Conservation (phyloP, 2,797 vertebrate genomes). For the Sebastes aleutianus region DNA sequence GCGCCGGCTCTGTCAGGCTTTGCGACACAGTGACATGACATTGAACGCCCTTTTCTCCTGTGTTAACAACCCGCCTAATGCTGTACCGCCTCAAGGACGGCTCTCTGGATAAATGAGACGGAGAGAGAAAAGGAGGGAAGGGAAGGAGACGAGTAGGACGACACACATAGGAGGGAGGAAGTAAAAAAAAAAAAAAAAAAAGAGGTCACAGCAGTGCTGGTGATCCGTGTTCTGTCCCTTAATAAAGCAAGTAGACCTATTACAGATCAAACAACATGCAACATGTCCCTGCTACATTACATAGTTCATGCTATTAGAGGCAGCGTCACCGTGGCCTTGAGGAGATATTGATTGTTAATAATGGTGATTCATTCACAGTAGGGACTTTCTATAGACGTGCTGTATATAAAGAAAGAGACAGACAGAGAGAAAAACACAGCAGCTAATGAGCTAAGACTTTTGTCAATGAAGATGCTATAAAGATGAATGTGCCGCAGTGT, state of each 20-base stretch:
- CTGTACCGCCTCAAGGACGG: slow-evolving; percentile 72
- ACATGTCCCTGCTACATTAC: slow-evolving; percentile 37
- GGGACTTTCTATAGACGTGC: neutral
- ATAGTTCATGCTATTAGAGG: slow-evolving; percentile 30
- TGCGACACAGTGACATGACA: slow-evolving; percentile 77
- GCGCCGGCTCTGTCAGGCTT: slow-evolving; percentile 63
- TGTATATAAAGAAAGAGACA: slow-evolving; percentile 12
- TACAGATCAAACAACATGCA: slow-evolving; percentile 54
- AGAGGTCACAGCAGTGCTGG: slow-evolving; percentile 45
- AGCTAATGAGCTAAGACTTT: neutral
- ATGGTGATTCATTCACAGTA: slow-evolving; percentile 22
- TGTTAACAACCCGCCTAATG: slow-evolving; percentile 70
- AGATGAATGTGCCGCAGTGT: neutral
- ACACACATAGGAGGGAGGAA: neutral
- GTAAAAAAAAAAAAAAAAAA: neutral
- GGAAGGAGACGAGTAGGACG: slow-evolving; percentile 25
- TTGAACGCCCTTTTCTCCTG: slow-evolving; percentile 74
- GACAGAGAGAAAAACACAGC: neutral
- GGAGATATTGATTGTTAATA: slow-evolving; percentile 58
- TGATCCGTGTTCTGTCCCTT: slow-evolving; percentile 43
- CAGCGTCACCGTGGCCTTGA: slow-evolving; percentile 21
- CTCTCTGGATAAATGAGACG: slow-evolving; percentile 61
- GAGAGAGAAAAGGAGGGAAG: slow-evolving; percentile 30
- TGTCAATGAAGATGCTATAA: neutral
- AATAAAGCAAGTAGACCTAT: slow-evolving; percentile 51